These are phyloP conservation scores for Melolontha melolontha DNA, from an alignment of 2,888 invertebrate genomes.

Conservation along the genomic window DNA sequence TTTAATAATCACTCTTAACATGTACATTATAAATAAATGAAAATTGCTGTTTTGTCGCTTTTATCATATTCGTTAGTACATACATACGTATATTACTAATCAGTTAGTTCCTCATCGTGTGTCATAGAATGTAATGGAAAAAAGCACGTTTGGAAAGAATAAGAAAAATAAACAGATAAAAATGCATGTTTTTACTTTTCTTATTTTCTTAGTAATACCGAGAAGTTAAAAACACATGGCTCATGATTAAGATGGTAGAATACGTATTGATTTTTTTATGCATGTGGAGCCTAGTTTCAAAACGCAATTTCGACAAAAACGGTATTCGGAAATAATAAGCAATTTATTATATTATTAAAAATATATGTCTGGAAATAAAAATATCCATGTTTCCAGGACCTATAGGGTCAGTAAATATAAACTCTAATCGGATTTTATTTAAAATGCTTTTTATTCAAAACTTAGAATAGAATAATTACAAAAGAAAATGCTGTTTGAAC, in stretches of 20 bases:
- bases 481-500: no score
- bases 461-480: no score
- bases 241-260: constrained; percentile 14
- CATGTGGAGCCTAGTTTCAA: no score
- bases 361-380: no score
- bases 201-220: constrained; percentile 10
- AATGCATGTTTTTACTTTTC: constrained; percentile 5
- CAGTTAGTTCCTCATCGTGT: constrained; percentile 23
- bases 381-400: no score
- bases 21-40: constrained; percentile 2
- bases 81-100: constrained; percentile 23
- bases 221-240: constrained; percentile 19
- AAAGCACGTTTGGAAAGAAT: constrained; percentile 17
- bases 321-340: no score
- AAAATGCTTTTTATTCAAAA: no score
- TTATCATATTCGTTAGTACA: neutral
- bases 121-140: constrained; percentile 12
- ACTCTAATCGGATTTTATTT: no score
- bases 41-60: constrained; percentile 35
- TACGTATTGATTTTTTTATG: neutral
- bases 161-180: constrained; percentile 25
- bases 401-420: no score
- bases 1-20: neutral
- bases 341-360: no score
- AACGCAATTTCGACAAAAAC: no score